These are phyloP conservation scores for Lota lota DNA, from an alignment of 2,113 vertebrate genomes.

Conservation along the genomic window DNA sequence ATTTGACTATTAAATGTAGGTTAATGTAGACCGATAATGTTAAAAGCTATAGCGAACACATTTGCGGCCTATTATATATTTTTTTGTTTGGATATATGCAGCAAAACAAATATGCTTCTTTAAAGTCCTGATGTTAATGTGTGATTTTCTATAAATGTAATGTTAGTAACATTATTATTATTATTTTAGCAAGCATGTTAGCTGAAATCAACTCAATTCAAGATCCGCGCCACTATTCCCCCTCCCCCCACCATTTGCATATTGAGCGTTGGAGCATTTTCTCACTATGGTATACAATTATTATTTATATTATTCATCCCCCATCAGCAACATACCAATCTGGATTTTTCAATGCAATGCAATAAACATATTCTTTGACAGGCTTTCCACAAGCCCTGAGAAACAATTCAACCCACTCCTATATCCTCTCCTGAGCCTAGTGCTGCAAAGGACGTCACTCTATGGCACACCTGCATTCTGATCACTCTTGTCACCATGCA, in stretches of 20 bases:
- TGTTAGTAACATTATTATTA: not conserved
- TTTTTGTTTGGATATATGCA: not conserved
- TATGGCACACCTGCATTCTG: not conserved
- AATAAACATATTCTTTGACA: not conserved
- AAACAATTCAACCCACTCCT: not conserved
- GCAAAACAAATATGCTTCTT: constrained; percentile 6
- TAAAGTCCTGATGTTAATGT: not conserved
- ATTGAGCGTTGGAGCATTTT: constrained; percentile 2
- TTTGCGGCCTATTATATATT: not conserved
- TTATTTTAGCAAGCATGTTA: constrained; percentile 11
- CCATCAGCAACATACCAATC: not conserved
- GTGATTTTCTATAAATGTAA: not conserved
- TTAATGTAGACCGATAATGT: too few species aligned
- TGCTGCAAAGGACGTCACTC: not conserved
- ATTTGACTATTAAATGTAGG: not conserved
- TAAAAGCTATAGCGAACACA: too few species aligned
- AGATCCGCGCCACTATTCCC: not conserved
- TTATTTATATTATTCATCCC: not conserved
- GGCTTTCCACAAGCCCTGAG: not conserved
- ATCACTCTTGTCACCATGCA: not conserved
- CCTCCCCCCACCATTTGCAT: constrained; percentile 13
- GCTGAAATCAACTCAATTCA: constrained; percentile 12
- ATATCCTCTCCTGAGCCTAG: not conserved
- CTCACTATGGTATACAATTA: not conserved
- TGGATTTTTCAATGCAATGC: not conserved